Conservation (phyloP, 2,888 invertebrate genomes). For the Melieria omissa region DNA sequence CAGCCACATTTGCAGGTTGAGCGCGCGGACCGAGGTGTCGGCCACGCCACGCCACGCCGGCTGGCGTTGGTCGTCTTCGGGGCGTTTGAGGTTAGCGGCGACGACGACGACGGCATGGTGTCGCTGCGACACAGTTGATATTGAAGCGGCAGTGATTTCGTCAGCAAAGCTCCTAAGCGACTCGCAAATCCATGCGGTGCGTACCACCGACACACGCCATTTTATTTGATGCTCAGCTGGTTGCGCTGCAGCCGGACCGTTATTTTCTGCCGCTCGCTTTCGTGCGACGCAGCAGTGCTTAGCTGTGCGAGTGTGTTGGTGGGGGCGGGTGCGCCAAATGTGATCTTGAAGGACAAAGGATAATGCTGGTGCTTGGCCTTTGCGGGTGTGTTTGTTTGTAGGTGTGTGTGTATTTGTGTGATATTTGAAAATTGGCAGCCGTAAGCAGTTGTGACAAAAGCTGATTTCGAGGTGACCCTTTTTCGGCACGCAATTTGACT, state of each 20-base stretch:
- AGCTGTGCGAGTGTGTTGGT: neutral
- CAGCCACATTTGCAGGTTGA: conserved; percentile 5
- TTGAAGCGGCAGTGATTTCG: conserved; percentile 39
- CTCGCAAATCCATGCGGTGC: conserved; percentile 39
- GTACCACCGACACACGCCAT: neutral
- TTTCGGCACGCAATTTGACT: neutral
- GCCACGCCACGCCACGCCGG: neutral
- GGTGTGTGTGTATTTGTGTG: neutral
- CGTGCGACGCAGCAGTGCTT: neutral
- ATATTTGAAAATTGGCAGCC: neutral
- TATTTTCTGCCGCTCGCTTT: neutral
- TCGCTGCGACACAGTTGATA: neutral
- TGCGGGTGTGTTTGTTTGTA: neutral
- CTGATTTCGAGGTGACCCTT: conserved; percentile 13
- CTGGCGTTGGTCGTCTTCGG: conserved; percentile 4
- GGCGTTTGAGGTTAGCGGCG: neutral
- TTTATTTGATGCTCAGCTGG: neutral
- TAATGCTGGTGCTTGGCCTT: too few relatives aligned
- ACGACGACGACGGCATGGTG: neutral
- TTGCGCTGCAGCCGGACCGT: neutral
- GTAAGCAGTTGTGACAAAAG: neutral
- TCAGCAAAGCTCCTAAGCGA: conserved; percentile 42
- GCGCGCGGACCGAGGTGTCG: neutral
- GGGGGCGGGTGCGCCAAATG: neutral
- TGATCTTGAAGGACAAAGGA: neutral